phyloP scores from a whole-genome alignment of 2,797 vertebrate genomes.

The Diglossa cyanea region DNA sequence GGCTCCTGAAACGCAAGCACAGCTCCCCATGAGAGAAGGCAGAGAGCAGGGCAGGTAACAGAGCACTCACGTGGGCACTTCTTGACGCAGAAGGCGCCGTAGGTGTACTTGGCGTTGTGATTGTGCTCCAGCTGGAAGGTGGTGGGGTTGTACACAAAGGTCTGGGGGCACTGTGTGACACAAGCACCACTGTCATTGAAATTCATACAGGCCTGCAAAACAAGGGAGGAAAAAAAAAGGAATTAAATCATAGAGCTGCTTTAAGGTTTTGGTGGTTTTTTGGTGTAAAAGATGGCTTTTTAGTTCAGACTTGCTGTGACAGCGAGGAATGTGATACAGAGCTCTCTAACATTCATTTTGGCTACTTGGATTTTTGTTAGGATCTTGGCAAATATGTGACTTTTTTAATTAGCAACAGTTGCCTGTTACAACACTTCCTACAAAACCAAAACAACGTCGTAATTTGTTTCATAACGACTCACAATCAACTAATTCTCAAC shows the following conservation, averaged over 20 bases:
- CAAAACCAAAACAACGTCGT: background rate
- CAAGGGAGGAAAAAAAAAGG: background rate
- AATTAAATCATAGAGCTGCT: background rate
- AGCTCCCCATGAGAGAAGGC: background rate
- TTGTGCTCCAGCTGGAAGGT: constrained; percentile 95
- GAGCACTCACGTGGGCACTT: constrained; percentile 91
- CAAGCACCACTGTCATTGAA: constrained; percentile 98
- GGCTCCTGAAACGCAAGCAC: background rate
- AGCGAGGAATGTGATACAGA: background rate
- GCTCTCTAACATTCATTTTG: background rate
- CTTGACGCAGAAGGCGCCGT: constrained; percentile 97
- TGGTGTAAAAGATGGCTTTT: background rate
- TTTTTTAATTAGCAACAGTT: background rate
- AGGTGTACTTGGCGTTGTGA: constrained; percentile 93
- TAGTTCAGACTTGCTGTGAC: background rate
- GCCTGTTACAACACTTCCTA: background rate
- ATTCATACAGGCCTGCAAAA: constrained; percentile 88
- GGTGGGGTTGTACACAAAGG: constrained; percentile 94
- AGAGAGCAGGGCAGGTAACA: background rate
- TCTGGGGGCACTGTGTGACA: constrained; percentile 94
- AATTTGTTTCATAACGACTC: background rate
- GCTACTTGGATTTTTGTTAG: background rate
- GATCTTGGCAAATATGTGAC: background rate
- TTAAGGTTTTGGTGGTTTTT: background rate
- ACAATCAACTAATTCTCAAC: background rate